Conservation (phyloP, 2,113 vertebrate genomes). For the Chaenogobius annularis region DNA sequence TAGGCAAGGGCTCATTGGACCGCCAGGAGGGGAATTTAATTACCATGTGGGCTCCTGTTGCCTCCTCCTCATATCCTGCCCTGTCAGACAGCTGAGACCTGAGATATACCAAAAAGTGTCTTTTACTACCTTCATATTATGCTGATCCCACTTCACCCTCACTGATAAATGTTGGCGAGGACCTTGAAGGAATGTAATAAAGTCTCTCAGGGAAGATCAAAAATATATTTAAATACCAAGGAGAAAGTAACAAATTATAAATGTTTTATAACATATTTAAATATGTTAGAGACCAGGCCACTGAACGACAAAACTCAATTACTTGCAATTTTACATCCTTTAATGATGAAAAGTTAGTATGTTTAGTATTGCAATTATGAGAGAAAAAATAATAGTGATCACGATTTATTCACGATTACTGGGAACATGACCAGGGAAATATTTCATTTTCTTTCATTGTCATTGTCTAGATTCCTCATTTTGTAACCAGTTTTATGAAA, state of each 20-base stretch:
- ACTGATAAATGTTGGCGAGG: constrained; percentile 10
- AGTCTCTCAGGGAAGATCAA: neutral
- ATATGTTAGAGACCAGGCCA: neutral
- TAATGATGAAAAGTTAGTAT: too few relatives aligned
- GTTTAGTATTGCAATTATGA: too few relatives aligned
- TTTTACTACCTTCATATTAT: constrained; percentile 28
- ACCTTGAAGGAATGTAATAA: constrained; percentile 21
- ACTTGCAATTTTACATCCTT: too few relatives aligned
- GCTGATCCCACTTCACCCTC: constrained; percentile 40
- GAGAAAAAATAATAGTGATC: too few relatives aligned
- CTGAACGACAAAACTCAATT: too few relatives aligned
- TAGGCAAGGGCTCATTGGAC: constrained; percentile 16
- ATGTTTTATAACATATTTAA: too few relatives aligned
- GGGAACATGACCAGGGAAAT: too few relatives aligned
- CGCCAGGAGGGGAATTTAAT: constrained; percentile 49
- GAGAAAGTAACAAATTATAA: neutral
- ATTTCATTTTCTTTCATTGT: too few relatives aligned
- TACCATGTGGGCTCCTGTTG: constrained; percentile 23
- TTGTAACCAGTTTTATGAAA: too few relatives aligned
- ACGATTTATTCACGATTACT: too few relatives aligned
- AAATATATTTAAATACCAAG: neutral
- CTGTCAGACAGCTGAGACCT: constrained; percentile 25
- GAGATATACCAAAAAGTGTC: constrained; percentile 13
- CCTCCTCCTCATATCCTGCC: constrained; percentile 16
- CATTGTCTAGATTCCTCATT: too few relatives aligned